Conservation (phyloP, 2,888 invertebrate species). For the Catocala sponsa region DNA sequence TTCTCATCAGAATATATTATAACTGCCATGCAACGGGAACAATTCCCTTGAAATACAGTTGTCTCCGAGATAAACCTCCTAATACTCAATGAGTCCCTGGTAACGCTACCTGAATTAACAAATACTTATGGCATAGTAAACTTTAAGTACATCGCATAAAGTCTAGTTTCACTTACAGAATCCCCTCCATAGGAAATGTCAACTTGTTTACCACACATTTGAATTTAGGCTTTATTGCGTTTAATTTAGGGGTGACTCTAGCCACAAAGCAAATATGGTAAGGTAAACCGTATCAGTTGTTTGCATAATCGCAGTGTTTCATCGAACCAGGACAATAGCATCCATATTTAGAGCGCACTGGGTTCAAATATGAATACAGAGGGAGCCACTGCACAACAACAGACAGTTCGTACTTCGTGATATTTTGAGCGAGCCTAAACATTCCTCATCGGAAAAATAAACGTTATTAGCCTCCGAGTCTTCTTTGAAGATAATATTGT, state of each 20-base stretch:
- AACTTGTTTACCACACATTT: constrained; percentile 16
- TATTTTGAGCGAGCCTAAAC: constrained; percentile 3
- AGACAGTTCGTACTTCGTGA: constrained; percentile 19
- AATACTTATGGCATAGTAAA: constrained; percentile 21
- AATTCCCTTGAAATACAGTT: constrained; percentile 37
- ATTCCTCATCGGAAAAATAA: not conserved
- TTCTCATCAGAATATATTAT: constrained; percentile 14
- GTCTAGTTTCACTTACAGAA: constrained; percentile 25
- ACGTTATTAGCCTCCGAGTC: too few relatives aligned
- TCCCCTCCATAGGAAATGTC: constrained; percentile 14
- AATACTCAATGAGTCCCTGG: constrained; percentile 38
- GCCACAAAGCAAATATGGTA: constrained; percentile 13
- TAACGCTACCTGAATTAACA: constrained; percentile 26
- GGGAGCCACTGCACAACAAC: constrained; percentile 17
- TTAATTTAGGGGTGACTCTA: not conserved
- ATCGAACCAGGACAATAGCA: constrained; percentile 42
- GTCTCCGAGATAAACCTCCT: constrained; percentile 43
- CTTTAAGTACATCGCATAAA: constrained; percentile 25
- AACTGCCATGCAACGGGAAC: constrained; percentile 14
- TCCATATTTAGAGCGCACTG: constrained; percentile 36
- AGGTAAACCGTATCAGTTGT: constrained; percentile 35
- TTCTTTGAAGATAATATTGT: too few relatives aligned
- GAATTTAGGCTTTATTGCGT: constrained; percentile 31
- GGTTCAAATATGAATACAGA: constrained; percentile 45
- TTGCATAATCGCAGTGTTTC: constrained; percentile 45